A percentile compares a stretch with the other conserved stretches of the same genome.
Evolutionary conservation across 1,140 invertebrate genomes (phyloP).

Genomic region (Drosophila busckii): DNA sequence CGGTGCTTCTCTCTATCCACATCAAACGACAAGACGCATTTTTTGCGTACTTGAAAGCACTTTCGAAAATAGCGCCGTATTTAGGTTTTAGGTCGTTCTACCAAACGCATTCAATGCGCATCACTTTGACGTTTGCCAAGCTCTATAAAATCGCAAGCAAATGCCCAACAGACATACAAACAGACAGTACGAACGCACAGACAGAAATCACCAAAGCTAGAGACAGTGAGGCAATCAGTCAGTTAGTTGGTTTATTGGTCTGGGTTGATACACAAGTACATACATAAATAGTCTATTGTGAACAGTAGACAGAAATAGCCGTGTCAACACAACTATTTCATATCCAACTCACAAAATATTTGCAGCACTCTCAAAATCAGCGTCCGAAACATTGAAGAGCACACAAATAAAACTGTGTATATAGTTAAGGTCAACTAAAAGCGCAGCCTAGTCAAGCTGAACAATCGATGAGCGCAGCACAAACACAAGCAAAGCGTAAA

Average conservation of each 20-base stretch:
- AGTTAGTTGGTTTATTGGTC: conserved; percentile 27
- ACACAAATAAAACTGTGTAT: conserved; percentile 21
- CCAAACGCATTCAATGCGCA: conserved; percentile 51
- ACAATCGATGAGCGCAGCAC: conserved; percentile 5
- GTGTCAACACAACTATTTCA: conserved; percentile 38
- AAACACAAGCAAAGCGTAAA: conserved; percentile 5
- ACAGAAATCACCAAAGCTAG: too few species aligned
- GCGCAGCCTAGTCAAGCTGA: conserved; percentile 19
- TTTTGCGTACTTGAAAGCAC: conserved; percentile 47
- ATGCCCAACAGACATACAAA: conserved; percentile 17
- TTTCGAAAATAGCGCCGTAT: conserved; percentile 53
- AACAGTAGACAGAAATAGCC: conserved; percentile 18
- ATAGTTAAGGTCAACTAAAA: conserved; percentile 12
- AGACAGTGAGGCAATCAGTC: conserved; percentile 1
- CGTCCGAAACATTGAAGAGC: conserved; percentile 29
- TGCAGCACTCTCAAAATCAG: conserved; percentile 41
- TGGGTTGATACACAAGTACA: conserved; percentile 1
- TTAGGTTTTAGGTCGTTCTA: conserved; percentile 55
- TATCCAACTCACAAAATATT: conserved; percentile 48
- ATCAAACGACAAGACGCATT: conserved; percentile 44
- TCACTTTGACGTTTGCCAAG: conserved; percentile 54
- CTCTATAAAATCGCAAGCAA: conserved; percentile 25
- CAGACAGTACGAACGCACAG: not conserved
- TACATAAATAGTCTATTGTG: not conserved
- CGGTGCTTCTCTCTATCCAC: conserved; percentile 7